These are phyloP conservation scores for Cinara cedri DNA, from an alignment of 2,888 invertebrate genomes.

Conservation along the genomic window DNA sequence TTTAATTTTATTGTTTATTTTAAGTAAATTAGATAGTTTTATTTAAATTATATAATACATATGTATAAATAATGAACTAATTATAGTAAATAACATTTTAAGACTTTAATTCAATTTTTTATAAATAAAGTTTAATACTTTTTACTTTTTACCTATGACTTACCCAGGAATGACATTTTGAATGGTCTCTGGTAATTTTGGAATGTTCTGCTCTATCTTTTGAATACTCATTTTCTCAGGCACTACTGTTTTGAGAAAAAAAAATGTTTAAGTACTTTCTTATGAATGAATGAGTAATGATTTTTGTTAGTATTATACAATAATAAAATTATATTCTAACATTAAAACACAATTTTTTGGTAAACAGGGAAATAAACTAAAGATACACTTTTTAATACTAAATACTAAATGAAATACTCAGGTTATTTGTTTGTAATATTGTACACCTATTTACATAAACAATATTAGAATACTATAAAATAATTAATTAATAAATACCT, in stretches of 20 bases:
- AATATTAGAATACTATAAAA: background rate
- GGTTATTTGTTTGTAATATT: background rate
- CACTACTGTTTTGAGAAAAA: background rate
- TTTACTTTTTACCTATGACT: slow-evolving; percentile 12
- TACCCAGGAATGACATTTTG: slow-evolving; percentile 25
- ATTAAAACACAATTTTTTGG: too few species aligned
- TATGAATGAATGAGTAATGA: too few species aligned
- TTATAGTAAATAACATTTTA: slow-evolving; percentile 4
- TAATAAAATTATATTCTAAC: too few species aligned
- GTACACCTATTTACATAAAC: background rate
- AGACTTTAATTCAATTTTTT: background rate
- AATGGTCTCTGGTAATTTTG: slow-evolving; percentile 19
- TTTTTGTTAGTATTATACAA: too few species aligned
- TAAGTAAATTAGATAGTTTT: slow-evolving; percentile 1
- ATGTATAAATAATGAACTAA: slow-evolving; percentile 6
- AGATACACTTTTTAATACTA: too few species aligned
- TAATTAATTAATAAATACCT: too few species aligned
- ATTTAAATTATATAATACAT: background rate
- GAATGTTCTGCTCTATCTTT: background rate
- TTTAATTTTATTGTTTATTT: background rate
- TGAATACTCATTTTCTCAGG: background rate
- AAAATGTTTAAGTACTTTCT: background rate
- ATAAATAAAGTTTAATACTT: background rate
- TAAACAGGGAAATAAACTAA: too few species aligned
- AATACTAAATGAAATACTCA: slow-evolving; percentile 59